Conservation (phyloP, 2,113 vertebrate species). For the Cercopithecus mona region DNA sequence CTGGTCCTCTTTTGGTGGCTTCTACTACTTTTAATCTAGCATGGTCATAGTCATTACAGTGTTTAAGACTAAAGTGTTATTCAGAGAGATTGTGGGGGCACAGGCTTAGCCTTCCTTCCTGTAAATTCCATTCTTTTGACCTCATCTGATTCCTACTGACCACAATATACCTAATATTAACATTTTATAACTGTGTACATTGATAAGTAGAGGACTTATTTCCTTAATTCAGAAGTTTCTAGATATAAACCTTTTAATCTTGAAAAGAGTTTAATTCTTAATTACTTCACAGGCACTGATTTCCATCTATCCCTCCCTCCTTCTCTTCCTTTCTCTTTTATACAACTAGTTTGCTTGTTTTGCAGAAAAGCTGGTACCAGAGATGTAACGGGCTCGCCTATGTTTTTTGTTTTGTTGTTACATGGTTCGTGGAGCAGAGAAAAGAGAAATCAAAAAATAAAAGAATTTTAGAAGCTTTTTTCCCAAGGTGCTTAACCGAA, state of each 20-base stretch:
- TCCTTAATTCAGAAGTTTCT: not conserved
- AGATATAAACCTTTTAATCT: not conserved
- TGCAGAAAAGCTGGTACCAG: not conserved
- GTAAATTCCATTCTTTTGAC: not conserved
- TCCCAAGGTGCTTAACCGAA: not conserved
- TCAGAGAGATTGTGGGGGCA: not conserved
- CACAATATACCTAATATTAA: not conserved
- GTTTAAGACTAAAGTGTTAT: not conserved
- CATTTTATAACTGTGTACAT: not conserved
- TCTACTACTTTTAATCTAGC: not conserved
- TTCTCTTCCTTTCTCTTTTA: not conserved
- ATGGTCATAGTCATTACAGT: not conserved
- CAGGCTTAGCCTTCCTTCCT: not conserved
- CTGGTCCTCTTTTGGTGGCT: not conserved
- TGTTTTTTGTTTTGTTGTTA: slow-evolving; percentile 44
- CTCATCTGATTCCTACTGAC: not conserved
- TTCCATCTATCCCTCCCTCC: not conserved
- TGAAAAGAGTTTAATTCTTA: not conserved
- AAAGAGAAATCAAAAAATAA: slow-evolving; percentile 33
- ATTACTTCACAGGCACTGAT: not conserved
- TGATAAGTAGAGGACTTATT: not conserved
- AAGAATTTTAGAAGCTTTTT: not conserved
- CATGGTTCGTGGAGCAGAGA: slow-evolving; percentile 6
- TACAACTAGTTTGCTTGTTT: not conserved
- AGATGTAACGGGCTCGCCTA: not conserved